Evolutionary conservation across 1,140 invertebrate species (phyloP).

Genomic region (Thrips palmi): DNA sequence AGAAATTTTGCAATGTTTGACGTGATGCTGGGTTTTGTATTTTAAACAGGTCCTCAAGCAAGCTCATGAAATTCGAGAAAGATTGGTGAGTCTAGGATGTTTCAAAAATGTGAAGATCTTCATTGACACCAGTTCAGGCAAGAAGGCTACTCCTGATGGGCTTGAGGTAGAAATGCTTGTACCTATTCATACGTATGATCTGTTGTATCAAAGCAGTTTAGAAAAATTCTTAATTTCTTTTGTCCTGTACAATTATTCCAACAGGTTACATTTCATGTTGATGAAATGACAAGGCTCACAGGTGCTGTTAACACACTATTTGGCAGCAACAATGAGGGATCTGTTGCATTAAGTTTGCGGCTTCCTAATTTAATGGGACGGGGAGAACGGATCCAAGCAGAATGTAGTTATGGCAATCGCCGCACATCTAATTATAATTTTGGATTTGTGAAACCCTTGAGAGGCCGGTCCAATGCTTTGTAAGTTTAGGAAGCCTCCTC

Average conservation of each 20-base stretch:
- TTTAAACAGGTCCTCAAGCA: constrained; percentile 15
- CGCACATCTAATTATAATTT: constrained; percentile 52
- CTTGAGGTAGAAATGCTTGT: constrained; percentile 39
- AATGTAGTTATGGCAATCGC: constrained; percentile 55
- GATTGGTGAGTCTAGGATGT: constrained; percentile 58
- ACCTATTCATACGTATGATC: constrained; percentile 6
- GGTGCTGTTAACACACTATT: constrained; percentile 67
- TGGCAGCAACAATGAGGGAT: constrained; percentile 76
- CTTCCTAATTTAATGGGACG: constrained; percentile 66
- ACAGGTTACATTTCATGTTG: constrained; percentile 63
- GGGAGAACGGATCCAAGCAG: constrained; percentile 54
- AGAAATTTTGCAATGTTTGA: too few relatives aligned
- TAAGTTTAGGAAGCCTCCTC: too few relatives aligned
- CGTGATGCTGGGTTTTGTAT: too few relatives aligned
- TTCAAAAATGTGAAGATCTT: constrained; percentile 62
- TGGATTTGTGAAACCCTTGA: constrained; percentile 55
- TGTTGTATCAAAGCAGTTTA: constrained; percentile 7
- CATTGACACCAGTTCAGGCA: constrained; percentile 65
- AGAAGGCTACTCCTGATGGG: constrained; percentile 46
- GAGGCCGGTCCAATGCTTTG: constrained; percentile 31
- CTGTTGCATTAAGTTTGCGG: constrained; percentile 44
- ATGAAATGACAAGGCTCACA: constrained; percentile 48
- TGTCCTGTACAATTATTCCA: constrained; percentile 11
- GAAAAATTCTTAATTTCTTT: constrained; percentile 6
- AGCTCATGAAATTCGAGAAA: constrained; percentile 34